Evolutionary conservation across 2,888 invertebrate species (phyloP), one percentile per base, ranked within the genome.

Genomic region (Pristionchus arcanus): DNA sequence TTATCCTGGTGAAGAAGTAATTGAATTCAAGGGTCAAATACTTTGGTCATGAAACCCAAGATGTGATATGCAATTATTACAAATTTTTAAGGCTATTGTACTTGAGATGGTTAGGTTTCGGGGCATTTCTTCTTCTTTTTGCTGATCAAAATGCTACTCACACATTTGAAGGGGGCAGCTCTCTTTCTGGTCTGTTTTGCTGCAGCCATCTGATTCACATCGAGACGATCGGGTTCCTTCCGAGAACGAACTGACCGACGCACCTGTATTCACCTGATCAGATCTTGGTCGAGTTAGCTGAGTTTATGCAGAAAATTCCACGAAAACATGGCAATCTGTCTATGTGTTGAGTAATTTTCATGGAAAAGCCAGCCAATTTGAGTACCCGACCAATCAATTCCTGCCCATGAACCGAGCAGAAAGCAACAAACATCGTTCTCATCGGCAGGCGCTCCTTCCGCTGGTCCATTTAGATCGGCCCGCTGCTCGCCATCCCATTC

Each of bases 151-250:
- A n/a, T 63, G 21, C 5, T 63, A 71, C 74, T 74, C 21, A 74
- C 74, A 21, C 16, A 37, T 16, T 74, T 37, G 74, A 74, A 19
- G 15, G 34, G 74, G 7, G 25, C 68, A 15, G 25, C n/a, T 21
- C 21, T 74, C 74, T n/a, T 11, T 63, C 63, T 63, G 63, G 11
- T 63, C 63, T 34, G 37, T 37, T 37, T 37, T 4, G 15, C 37
- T 21, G 37, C 21, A 3, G 4, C 31, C 31, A 4, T 71, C 4
- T 28, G 31, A 13, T 25, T 37, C 34, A 21, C 19, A 11, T 15
- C 74, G 21, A 74, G 74, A 74, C 74, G 74, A 21, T 74, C 74
- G 13, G 74, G 74, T 21, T 74, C 74, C 74, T 74, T 74, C 37
- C 74, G 74, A 4, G 37, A n/a, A 7, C 74, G 74, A 4, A 21